Evolutionary conservation across 2,797 vertebrate genomes (phyloP).

Genomic region (Zalophus californianus): DNA sequence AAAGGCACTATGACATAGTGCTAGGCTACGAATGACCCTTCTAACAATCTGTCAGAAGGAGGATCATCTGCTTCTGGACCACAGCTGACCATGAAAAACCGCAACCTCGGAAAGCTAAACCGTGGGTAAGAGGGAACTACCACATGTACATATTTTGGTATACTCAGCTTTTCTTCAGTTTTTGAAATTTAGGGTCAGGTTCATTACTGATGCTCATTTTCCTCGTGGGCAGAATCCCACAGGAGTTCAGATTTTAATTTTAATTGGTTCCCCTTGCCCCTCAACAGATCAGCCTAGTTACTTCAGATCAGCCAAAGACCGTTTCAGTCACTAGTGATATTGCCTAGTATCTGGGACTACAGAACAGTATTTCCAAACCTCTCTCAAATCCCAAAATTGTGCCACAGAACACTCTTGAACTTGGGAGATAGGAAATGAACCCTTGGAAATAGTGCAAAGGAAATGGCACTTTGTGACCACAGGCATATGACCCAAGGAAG

Average conservation of each 20-base stretch:
- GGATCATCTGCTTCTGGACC: neutral
- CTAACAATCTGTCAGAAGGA: neutral
- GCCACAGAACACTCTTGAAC: neutral
- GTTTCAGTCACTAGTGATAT: neutral
- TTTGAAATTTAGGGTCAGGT: slow-evolving; percentile 34
- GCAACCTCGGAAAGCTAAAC: neutral
- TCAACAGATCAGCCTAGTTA: neutral
- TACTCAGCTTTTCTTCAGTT: neutral
- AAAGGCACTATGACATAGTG: neutral
- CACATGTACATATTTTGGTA: neutral
- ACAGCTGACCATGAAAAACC: neutral
- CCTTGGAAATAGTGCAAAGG: neutral
- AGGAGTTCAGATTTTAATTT: slow-evolving; percentile 50
- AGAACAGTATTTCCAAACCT: neutral
- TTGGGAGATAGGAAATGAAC: neutral
- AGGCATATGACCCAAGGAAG: neutral
- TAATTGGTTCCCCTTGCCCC: neutral
- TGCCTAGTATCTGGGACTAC: neutral
- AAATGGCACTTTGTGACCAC: neutral
- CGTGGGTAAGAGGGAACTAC: neutral
- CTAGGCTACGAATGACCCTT: neutral
- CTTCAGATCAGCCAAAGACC: neutral
- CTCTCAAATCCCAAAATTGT: slow-evolving; percentile 20
- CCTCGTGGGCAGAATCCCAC: neutral
- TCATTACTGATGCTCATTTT: slow-evolving; percentile 61